Evolutionary conservation across 2,888 invertebrate species (phyloP).

Genomic region (Xestia ashworthii): DNA sequence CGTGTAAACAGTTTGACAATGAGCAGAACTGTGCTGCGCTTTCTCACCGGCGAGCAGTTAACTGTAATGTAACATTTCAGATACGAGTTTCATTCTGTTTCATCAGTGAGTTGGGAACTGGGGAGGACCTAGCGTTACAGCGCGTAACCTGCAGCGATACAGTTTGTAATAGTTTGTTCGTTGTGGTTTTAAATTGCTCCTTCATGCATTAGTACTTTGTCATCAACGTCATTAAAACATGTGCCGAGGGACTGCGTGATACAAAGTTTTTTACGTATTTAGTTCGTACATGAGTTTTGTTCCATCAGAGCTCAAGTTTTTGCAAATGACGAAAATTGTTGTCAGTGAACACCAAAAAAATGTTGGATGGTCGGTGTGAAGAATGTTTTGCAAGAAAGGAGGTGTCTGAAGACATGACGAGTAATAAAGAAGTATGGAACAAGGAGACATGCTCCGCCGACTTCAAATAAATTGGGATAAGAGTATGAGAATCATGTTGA

Average conservation of each 20-base stretch:
- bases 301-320: background rate
- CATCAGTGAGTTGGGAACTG: no score
- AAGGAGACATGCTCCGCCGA: no score
- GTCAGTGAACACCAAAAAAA: background rate
- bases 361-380: no score
- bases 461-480: no score
- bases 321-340: background rate
- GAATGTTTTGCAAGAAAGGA: no score
- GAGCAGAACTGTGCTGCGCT: no score
- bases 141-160: background rate
- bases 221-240: background rate
- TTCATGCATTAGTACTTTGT: background rate
- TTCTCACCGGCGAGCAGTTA: background rate
- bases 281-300: background rate
- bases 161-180: background rate
- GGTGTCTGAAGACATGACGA: no score
- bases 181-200: background rate
- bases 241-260: background rate
- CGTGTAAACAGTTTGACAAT: background rate
- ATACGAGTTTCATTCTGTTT: background rate
- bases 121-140: background rate
- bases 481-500: no score
- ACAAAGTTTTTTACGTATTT: background rate
- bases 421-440: no score
- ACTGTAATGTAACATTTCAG: background rate